Evolutionary conservation across 1,140 invertebrate genomes (phyloP).

Genomic region (Brachionus rubens): DNA sequence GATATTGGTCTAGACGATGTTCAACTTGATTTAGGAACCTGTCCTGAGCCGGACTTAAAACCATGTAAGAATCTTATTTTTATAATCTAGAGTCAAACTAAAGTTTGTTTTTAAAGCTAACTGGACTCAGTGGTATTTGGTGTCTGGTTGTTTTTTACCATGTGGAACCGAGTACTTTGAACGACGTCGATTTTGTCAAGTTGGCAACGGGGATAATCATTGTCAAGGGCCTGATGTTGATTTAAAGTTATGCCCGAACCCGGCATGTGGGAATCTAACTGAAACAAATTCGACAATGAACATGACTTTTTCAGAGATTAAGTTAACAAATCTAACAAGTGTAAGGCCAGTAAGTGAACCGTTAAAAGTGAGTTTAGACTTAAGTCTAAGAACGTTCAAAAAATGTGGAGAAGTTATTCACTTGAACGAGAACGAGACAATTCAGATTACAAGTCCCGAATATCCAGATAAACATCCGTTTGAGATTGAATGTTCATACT

Average conservation of each 20-base stretch:
- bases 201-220: background rate
- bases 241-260: background rate
- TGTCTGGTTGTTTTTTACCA: background rate
- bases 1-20: constrained; percentile 29
- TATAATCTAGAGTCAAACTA: background rate
- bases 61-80: background rate
- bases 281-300: constrained; percentile 4
- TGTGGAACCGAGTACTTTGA: constrained; percentile 16
- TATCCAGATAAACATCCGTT: background rate
- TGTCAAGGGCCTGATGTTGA: background rate
- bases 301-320: background rate
- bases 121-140: background rate
- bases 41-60: background rate
- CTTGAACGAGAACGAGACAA: background rate
- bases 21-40: background rate
- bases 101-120: background rate
- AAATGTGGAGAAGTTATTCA: background rate
- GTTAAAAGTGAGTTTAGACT: background rate
- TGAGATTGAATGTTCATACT: background rate
- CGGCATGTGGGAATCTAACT: background rate
- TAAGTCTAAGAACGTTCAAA: background rate
- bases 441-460: background rate
- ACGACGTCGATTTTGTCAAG: constrained; percentile 13
- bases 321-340: background rate
- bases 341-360: background rate